phyloP scores from a whole-genome alignment of 1,140 invertebrate genomes.

The Luehdorfia chinensis region DNA sequence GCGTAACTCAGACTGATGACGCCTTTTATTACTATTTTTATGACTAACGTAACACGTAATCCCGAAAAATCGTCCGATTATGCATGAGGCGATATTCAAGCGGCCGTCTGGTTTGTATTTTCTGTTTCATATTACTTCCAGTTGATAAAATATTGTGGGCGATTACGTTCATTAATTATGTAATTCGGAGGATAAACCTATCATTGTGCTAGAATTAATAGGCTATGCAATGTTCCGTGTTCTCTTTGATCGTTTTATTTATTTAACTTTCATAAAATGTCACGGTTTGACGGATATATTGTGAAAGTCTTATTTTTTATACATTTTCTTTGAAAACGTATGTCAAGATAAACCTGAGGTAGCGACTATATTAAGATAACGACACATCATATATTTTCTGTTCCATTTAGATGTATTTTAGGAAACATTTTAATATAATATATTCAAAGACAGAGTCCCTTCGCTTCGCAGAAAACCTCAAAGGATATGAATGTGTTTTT shows the following conservation, averaged over 20 bases:
- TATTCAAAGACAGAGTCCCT: too few relatives aligned
- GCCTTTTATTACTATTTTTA: conserved; percentile 41
- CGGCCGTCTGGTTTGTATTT: not conserved
- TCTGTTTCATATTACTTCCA: not conserved
- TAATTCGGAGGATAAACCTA: not conserved
- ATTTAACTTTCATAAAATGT: conserved; percentile 2
- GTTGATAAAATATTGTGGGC: conserved; percentile 1
- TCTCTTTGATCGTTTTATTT: conserved; percentile 7
- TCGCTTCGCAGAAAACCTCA: too few relatives aligned
- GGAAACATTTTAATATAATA: too few relatives aligned
- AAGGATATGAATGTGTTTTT: too few relatives aligned
- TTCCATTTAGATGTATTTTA: too few relatives aligned
- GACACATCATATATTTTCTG: too few relatives aligned
- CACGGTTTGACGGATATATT: too few relatives aligned
- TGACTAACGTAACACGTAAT: conserved; percentile 32
- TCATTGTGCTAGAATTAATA: conserved; percentile 1
- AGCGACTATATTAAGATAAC: too few relatives aligned
- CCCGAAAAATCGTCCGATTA: conserved; percentile 33
- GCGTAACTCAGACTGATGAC: conserved; percentile 31
- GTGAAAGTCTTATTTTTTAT: too few relatives aligned
- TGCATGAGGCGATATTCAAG: conserved; percentile 4
- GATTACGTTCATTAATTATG: conserved; percentile 3
- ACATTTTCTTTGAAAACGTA: too few relatives aligned
- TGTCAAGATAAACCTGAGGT: too few relatives aligned
- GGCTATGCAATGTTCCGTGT: not conserved